Base-by-base conservation (phyloP, 2,888 invertebrate genomes). In the Xylophagus ater region DNA sequence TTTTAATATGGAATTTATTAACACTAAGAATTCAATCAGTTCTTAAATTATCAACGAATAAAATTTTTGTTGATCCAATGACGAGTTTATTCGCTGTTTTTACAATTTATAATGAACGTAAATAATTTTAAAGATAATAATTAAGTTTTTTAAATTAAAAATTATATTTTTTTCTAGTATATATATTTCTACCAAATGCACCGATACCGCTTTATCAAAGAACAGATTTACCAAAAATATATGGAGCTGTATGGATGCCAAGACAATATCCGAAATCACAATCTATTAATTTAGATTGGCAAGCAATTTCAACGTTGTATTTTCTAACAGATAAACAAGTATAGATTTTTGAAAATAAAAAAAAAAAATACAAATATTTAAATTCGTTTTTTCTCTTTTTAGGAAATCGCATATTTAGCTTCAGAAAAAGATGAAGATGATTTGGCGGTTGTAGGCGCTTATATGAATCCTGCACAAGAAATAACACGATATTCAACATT, bases 1-100 rank as follows among this genome's bases (percentile, higher is more conserved):
- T 81, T 4, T 66, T 70, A 23, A 74, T 78, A 19, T 82, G 81
- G 81, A 77, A 81, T 60, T 58, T 81, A 25, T 60, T 78, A 41
- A 75, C 74, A 2, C 60, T 80, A 10, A 67, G 71, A 18, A 60
- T 83, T 46, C 61, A 68, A 23, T 79, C 81, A 72, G 69, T 67
- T 33, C 51, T 64, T 2, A 64, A 62, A 40, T 41, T 65, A 3
- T 60, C 61, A 6, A 58, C 58, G 5, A 45, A 53, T 4, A 55
- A 60, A 36, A 47, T 65, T 33, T 62, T 65, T 10, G 74, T 80
- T 21, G 83, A 84, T 64, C 68, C 73, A 3, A 56, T 66, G 13
- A 74, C 77, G 7, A 70, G 70, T 35, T 65, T 74, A 41, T 74
- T 81, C 66, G 79, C 79, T 15, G 73, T 69, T 12, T 72, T 82